Evolutionary conservation across 2,888 invertebrate genomes (phyloP), one percentile per base, ranked within the genome.

Genomic region (Pteria penguin): DNA sequence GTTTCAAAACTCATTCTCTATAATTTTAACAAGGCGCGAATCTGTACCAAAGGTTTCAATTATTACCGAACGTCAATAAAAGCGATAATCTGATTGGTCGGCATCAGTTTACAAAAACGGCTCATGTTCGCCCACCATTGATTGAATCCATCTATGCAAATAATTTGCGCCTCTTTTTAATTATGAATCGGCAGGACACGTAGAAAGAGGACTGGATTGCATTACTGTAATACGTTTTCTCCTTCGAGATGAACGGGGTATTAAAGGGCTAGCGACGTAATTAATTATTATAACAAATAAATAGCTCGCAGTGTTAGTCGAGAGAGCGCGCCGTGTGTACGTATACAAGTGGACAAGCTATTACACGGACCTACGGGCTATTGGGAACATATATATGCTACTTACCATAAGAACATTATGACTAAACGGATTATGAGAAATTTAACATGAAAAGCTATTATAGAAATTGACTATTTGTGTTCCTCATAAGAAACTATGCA

Each of bases 91-190:
- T 68, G 31, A 68, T 68, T 68, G 68, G 68, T 57, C 33, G 55
- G 68, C 57, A 68, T 68, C 57, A 31, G 52, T 68, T 57, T 26
- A 68, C 22, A 68, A 45, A 45, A 45, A 45, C 18, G 45, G 45
- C 18, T 45, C 45, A 45, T 45, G 45, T 45, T 45, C 45, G 18
- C 18, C 11, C 8, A 45, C 11, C 45, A 45, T 45, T 45, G 45
- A 45, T 45, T 45, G 18, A 45, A 45, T 14, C 45, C 45, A 45
- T 18, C 45, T 45, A 45, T 45, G 45, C 45, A 45, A 45, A 45
- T 45, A 45, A 45, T 45, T 45, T 45, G 8, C 45, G 45, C 45
- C 45, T 45, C 45, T 45, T 45, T 45, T 45, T 45, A 45, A 45
- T 45, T 14, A 45, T 45, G 45, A 45, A 45, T 14, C 8, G 45